Percentiles rank a stretch among this genome's conserved stretches.
These are phyloP conservation scores for Drosophila colorata DNA, from an alignment of 2,888 invertebrate species.

Conservation along the genomic window DNA sequence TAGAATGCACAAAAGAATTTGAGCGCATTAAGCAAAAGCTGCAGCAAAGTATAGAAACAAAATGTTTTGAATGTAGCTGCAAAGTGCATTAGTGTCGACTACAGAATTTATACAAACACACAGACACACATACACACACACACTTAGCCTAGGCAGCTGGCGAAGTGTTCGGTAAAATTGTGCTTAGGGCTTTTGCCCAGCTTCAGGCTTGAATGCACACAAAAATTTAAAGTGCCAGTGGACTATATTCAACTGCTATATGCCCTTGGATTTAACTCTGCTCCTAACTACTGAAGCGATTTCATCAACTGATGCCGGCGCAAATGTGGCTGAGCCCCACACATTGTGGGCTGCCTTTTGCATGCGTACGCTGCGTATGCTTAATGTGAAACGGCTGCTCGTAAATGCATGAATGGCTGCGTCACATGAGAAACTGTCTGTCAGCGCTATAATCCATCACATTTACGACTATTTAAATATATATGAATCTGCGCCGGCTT, in stretches of 20 bases:
- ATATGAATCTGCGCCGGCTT: slow-evolving; percentile 58
- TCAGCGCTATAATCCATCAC: slow-evolving; percentile 69
- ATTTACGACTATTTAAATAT: slow-evolving; percentile 69
- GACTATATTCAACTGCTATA: slow-evolving; percentile 21
- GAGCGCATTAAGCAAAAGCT: slow-evolving; percentile 18
- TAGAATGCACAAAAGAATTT: background rate
- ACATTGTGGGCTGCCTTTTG: background rate
- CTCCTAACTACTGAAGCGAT: slow-evolving; percentile 10
- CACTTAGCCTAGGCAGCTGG: background rate
- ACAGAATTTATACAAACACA: slow-evolving; percentile 1
- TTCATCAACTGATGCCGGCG: no score
- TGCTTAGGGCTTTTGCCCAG: slow-evolving; percentile 23
- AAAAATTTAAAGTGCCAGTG: slow-evolving; percentile 31
- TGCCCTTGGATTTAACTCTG: slow-evolving; percentile 24
- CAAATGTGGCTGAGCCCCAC: background rate
- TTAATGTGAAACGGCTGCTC: slow-evolving; percentile 36
- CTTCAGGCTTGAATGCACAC: slow-evolving; percentile 8
- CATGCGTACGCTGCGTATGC: slow-evolving; percentile 25
- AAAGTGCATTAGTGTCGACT: slow-evolving; percentile 46
- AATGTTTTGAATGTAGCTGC: slow-evolving; percentile 23
- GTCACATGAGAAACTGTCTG: slow-evolving; percentile 40
- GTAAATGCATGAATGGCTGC: slow-evolving; percentile 40
- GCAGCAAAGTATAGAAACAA: slow-evolving; percentile 6
- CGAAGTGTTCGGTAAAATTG: slow-evolving; percentile 7
- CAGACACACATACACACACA: background rate